phyloP scores from a whole-genome alignment of 2,113 vertebrate genomes.

The Pyrgilauda ruficollis region DNA sequence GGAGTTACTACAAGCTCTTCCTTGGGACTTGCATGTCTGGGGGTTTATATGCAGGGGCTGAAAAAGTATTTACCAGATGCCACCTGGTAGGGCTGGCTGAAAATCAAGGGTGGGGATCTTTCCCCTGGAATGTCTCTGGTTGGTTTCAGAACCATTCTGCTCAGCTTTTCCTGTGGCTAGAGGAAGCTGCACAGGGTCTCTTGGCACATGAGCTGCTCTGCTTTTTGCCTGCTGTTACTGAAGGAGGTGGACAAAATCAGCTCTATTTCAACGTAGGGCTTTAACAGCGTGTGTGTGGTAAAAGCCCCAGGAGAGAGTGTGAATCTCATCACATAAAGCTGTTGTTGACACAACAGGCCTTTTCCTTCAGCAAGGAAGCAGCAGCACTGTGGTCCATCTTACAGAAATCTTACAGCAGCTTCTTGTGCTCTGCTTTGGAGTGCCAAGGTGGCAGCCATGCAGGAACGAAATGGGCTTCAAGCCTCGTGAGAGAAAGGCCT shows the following conservation, averaged over 20 bases:
- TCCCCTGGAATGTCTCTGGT: background rate
- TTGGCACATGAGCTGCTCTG: background rate
- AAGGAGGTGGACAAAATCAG: conserved; percentile 20
- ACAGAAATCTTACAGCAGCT: background rate
- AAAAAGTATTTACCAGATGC: background rate
- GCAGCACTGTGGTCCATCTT: background rate
- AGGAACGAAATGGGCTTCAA: background rate
- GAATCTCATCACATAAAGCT: background rate
- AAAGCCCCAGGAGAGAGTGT: background rate
- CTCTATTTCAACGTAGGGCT: background rate
- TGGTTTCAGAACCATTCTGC: background rate
- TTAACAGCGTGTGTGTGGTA: background rate
- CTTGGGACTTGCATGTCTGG: background rate
- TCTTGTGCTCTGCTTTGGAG: background rate
- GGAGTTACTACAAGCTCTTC: background rate
- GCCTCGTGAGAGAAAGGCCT: background rate
- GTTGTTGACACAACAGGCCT: conserved; percentile 2
- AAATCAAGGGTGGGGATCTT: background rate
- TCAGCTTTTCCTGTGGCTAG: background rate
- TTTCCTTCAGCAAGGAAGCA: background rate
- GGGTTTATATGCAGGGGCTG: background rate
- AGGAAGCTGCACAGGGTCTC: background rate
- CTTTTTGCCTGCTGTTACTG: background rate
- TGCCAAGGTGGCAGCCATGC: background rate
- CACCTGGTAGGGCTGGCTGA: background rate